Evolutionary conservation across 2,797 vertebrate genomes (phyloP).

Genomic region (Anguilla anguilla): DNA sequence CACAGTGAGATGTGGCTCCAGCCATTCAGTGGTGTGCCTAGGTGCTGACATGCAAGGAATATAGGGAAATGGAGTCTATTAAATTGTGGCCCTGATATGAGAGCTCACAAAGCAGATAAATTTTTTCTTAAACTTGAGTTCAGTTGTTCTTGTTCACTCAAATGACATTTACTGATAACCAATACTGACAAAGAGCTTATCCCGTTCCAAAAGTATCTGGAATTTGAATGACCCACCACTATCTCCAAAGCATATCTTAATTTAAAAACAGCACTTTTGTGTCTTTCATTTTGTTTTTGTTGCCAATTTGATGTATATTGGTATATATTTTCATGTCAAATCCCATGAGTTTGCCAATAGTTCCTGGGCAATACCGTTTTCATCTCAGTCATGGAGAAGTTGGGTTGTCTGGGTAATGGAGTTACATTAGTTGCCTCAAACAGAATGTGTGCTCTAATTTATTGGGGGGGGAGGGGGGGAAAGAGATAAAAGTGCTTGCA

Average conservation of each 20-base stretch:
- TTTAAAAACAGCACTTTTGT: constrained; percentile 5
- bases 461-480: constrained; percentile 37
- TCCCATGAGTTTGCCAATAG: constrained; percentile 40
- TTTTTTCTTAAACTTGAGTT: constrained; percentile 32
- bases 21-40: constrained; percentile 24
- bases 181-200: constrained; percentile 45
- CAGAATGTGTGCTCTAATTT: constrained; percentile 47
- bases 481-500: constrained; percentile 49
- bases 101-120: constrained; percentile 70
- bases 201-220: constrained; percentile 50
- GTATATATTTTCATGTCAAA: constrained; percentile 39
- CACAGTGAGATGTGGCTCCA: constrained; percentile 44
- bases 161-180: constrained; percentile 42
- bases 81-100: constrained; percentile 38
- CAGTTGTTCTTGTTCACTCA: constrained; percentile 32
- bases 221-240: constrained; percentile 24
- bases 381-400: constrained; percentile 23
- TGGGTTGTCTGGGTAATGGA: constrained; percentile 35
- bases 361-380: constrained; percentile 26
- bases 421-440: constrained; percentile 50
- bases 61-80: constrained; percentile 44
- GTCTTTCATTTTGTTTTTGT: constrained; percentile 40
- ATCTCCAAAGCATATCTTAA: constrained; percentile 48
- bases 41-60: constrained; percentile 35
- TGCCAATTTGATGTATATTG: constrained; percentile 59